Evolutionary conservation across 1,140 invertebrate genomes (phyloP).

Genomic region (Contarinia nasturtii): DNA sequence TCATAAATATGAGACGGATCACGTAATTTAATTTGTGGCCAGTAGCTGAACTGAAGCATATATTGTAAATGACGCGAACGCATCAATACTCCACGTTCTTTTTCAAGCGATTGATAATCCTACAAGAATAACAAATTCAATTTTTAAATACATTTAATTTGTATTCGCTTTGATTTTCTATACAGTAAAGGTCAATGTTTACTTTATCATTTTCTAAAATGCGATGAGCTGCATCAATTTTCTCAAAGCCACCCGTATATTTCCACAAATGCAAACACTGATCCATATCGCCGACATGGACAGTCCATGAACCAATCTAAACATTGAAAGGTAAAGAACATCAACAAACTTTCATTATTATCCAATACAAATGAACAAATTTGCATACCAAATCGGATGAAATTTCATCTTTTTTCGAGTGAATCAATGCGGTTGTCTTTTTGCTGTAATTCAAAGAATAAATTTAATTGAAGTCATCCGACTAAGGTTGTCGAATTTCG

Average conservation of each 20-base stretch:
- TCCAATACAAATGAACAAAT: too few species aligned
- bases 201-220: constrained; percentile 54
- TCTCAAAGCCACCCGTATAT: constrained; percentile 79
- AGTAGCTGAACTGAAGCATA: constrained; percentile 76
- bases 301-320: constrained; percentile 74
- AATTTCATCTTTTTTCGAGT: constrained; percentile 46
- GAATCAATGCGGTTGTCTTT: constrained; percentile 56
- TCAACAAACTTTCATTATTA: too few species aligned
- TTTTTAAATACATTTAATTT: too few species aligned
- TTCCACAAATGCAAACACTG: constrained; percentile 90
- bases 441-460: constrained; percentile 37
- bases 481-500: too few species aligned
- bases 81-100: constrained; percentile 66
- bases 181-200: too few species aligned
- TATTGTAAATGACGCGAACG: constrained; percentile 82
- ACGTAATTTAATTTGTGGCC: constrained; percentile 61
- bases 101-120: constrained; percentile 60
- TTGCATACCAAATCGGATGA: constrained; percentile 55
- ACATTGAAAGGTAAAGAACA: too few species aligned
- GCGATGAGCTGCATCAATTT: constrained; percentile 60
- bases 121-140: constrained; percentile 21
- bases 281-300: constrained; percentile 93
- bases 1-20: constrained; percentile 74
- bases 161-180: not conserved
- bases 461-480: too few species aligned